Evolutionary conservation across 2,113 vertebrate species (phyloP).

Genomic region (Tychaedon coryphoeus): DNA sequence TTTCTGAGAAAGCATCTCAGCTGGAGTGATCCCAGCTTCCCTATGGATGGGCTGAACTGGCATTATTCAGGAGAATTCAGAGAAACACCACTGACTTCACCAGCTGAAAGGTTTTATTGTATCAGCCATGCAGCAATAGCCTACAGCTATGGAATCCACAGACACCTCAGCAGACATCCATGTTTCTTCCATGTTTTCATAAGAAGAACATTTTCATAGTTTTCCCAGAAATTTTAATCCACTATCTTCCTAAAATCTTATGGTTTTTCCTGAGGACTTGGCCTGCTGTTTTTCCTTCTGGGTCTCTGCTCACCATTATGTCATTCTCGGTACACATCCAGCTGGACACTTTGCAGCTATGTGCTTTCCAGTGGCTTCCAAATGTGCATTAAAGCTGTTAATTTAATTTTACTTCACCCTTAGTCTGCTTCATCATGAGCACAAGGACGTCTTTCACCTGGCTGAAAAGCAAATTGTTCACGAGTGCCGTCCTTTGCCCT

Average conservation of each 20-base stretch:
- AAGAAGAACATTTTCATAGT: not conserved
- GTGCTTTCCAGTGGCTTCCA: not conserved
- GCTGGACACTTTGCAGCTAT: not conserved
- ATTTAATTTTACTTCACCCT: not conserved
- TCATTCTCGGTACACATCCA: not conserved
- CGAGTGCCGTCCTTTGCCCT: not conserved
- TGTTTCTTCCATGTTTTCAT: not conserved
- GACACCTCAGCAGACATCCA: not conserved
- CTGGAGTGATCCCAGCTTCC: not conserved
- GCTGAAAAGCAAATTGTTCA: not conserved
- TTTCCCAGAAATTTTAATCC: not conserved
- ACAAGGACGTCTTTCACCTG: not conserved
- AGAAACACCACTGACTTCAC: not conserved
- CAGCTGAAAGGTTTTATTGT: not conserved
- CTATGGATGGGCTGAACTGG: not conserved
- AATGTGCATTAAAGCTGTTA: not conserved
- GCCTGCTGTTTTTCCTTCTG: not conserved
- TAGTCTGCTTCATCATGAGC: not conserved
- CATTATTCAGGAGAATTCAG: not conserved
- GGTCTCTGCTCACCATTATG: not conserved
- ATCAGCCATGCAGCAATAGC: not conserved
- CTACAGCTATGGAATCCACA: not conserved
- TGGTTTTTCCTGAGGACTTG: not conserved
- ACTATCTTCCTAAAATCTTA: not conserved
- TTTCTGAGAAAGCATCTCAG: not conserved